Conservation (phyloP, 2,797 vertebrate species). For the Monodelphis domestica region DNA sequence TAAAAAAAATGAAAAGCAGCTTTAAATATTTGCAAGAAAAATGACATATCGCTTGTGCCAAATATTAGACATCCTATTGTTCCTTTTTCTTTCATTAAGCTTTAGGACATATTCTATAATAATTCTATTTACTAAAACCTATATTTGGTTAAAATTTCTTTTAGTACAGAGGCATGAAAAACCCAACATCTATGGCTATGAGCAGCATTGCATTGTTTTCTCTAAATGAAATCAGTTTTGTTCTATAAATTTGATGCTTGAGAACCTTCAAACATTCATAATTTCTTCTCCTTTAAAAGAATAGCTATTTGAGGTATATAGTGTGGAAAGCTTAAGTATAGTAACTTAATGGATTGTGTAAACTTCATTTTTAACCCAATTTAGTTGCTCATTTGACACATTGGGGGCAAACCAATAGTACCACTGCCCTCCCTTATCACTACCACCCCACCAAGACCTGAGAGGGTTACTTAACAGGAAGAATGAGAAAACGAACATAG, state of each 20-base stretch:
- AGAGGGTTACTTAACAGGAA: not conserved
- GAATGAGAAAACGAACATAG: not conserved
- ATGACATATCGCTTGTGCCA: not conserved
- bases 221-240: constrained; percentile 8
- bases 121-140: constrained; percentile 29
- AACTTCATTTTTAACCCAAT: no score
- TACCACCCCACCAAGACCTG: not conserved
- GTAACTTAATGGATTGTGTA: not conserved
- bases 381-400: not conserved
- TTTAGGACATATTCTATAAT: constrained; percentile 15
- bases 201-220: not conserved
- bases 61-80: not conserved
- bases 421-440: not conserved
- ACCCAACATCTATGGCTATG: not conserved
- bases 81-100: not conserved
- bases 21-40: constrained; percentile 19
- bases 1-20: constrained; percentile 36
- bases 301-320: not conserved
- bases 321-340: constrained; percentile 20
- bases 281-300: not conserved
- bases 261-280: not conserved
- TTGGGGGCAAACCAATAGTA: not conserved
- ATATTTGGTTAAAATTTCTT: constrained; percentile 43
- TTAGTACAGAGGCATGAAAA: constrained; percentile 38
- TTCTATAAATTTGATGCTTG: constrained; percentile 27